Percentiles rank a stretch among this genome's conserved stretches.
Conservation (phyloP, 2,888 invertebrate species). For the Caenorhabditis auriculariae region DNA sequence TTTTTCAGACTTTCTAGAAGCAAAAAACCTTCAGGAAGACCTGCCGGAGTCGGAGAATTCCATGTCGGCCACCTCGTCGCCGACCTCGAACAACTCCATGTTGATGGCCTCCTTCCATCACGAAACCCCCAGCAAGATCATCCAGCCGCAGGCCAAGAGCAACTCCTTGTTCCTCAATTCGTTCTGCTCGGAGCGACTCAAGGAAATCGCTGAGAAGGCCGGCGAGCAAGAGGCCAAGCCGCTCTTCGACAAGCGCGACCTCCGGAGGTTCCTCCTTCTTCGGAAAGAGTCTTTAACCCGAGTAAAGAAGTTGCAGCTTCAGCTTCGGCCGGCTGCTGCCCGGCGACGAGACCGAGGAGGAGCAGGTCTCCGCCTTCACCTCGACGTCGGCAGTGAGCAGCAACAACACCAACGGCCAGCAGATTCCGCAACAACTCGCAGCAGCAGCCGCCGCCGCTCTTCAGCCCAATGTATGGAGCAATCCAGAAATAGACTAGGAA, state of each 20-base stretch:
- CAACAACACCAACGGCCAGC: too few relatives aligned
- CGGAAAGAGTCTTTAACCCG: too few relatives aligned
- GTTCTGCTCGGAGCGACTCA: conserved; percentile 59
- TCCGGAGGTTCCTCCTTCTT: too few relatives aligned
- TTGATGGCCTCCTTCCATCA: conserved; percentile 21
- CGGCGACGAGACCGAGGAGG: conserved; percentile 47
- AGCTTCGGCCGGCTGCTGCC: conserved; percentile 18
- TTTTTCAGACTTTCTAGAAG: conserved; percentile 9
- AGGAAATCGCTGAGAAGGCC: conserved; percentile 58
- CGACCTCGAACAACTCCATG: conserved; percentile 33
- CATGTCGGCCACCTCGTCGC: conserved; percentile 41
- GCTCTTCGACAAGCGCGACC: too few relatives aligned
- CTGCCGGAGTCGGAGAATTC: conserved; percentile 32
- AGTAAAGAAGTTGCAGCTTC: too few relatives aligned
- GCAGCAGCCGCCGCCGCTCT: background rate
- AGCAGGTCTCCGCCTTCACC: conserved; percentile 45
- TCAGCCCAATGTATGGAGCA: too few relatives aligned
- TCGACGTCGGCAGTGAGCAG: conserved; percentile 28
- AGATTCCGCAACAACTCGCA: too few relatives aligned
- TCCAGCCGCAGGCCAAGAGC: conserved; percentile 20
- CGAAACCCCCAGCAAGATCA: conserved; percentile 12
- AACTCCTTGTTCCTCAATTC: conserved; percentile 22
- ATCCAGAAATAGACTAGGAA: too few relatives aligned
- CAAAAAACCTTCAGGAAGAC: conserved; percentile 22
- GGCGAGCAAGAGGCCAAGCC: conserved; percentile 35